Evolutionary conservation across 2,113 vertebrate genomes (phyloP), one percentile per base, ranked within the genome.

Genomic region (Gallinago paraguaiae): DNA sequence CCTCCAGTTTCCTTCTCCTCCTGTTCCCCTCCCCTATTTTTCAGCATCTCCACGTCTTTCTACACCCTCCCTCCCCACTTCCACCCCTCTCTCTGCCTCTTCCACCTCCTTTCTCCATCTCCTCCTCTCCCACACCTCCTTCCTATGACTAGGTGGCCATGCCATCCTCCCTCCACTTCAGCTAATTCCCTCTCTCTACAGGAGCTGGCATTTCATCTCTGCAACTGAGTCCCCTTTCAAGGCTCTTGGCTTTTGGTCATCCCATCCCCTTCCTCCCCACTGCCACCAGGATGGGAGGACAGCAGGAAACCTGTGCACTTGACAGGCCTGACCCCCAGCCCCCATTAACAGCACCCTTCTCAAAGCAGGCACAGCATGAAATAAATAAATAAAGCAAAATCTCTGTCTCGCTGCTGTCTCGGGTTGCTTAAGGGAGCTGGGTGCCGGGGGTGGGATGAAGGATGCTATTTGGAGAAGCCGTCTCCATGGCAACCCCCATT

Each of bases 391-490:
- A 84, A 92, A 70, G 53, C 59, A 92, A 95, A 95, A 96, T 93
- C 88, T 59, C 90, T 57, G 93, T 97, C 97, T 97, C 14, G 4
- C 92, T 96, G 65, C 90, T 79, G 93, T 90, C 93, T 96, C 18
- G 24, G 88, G 94, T 95, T 97, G 92, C 93, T 97, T 95, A 91
- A 97, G 95, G 96, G 92, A 96, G 95, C 86, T 14, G 31, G 65
- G 89, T 65, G 19, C 56, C 0, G 88, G 93, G 92, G 93, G 92
- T 93, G 94, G 93, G 82, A 94, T 96, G 93, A 92, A 91, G 80
- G 82, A 92, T 97, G 96, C 96, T 97, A 97, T 97, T 97, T 96
- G 95, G 92, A 97, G 97, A 95, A 92, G 93, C 68, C 74, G 86
- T 97, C 60, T 96, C 97, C 94, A 97, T 96, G 92, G 89, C 74